These are phyloP conservation scores for Drosophila tsacasi DNA, from an alignment of 1,140 invertebrate genomes.

Conservation along the genomic window DNA sequence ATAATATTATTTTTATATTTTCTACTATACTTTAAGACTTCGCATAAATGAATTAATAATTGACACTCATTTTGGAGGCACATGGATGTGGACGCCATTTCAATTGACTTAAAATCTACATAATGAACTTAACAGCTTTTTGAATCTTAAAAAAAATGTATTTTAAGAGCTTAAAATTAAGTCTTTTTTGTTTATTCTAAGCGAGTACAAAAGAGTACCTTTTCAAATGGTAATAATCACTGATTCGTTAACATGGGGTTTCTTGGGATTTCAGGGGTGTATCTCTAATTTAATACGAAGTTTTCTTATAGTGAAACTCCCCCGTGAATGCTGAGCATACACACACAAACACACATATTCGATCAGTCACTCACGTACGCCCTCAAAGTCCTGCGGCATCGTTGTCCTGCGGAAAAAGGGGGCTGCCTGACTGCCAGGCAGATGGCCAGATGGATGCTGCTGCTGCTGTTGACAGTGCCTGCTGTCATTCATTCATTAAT, in stretches of 20 bases:
- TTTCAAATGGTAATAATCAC: background rate
- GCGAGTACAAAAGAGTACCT: no score
- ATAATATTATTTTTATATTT: no score
- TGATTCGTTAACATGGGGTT: background rate
- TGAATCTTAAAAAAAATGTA: background rate
- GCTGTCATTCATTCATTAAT: slow-evolving; percentile 82
- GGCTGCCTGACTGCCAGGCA: slow-evolving; percentile 3
- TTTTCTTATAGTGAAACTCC: slow-evolving; percentile 17
- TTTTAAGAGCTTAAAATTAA: background rate
- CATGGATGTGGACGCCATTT: background rate
- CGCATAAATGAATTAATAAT: no score
- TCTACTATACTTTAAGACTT: no score
- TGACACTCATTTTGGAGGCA: no score
- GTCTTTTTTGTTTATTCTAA: background rate
- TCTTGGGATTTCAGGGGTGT: background rate
- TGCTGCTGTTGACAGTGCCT: slow-evolving; percentile 69
- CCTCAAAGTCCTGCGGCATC: slow-evolving; percentile 49
- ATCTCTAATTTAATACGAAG: background rate
- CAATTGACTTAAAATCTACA: background rate
- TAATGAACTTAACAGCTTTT: background rate
- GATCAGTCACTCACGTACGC: slow-evolving; percentile 68
- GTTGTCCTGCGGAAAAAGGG: slow-evolving; percentile 17
- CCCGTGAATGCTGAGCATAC: no score
- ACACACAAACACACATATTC: slow-evolving; percentile 37
- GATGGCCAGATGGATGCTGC: slow-evolving; percentile 28